Evolutionary conservation across 2,113 vertebrate genomes (phyloP), one percentile per base, ranked within the genome.

Genomic region (Lutjanus erythropterus): DNA sequence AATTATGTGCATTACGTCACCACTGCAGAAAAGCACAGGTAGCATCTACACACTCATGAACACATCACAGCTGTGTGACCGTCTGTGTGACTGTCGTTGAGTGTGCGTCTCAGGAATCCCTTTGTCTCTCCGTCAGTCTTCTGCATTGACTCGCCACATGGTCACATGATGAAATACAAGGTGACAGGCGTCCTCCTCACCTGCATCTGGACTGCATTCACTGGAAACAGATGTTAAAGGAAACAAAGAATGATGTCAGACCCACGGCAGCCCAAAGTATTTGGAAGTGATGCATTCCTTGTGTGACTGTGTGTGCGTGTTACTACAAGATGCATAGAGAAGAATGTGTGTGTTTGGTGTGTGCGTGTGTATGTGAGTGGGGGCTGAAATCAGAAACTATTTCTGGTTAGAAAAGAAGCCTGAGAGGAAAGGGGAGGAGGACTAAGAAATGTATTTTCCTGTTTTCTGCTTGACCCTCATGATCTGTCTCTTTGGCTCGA

Each of bases 161-260:
- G n/a, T 31, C 14, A 7, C 29, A 67, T 62, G 62, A 71, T 78
- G 67, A 81, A 75, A 83, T 46, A 64, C 46, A 60, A 50, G 60
- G 76, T 79, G 85, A 84, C 70, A 75, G 75, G 14, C 11, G 21
- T 61, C 86, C 76, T 59, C 64, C 44, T 79, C 62, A 86, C 83
- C 71, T 90, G 68, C 82, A 74, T 90, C 86, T 84, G 76, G 73
- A 78, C 39, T 52, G 61, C 70, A 91, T 69, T 90, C 72, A 83
- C 69, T 89, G 67, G 60, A 92, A 91, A 78, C 92, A 89, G 91
- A 91, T 93, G 92, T 89, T 71, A 41, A 50, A 71, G n/a, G 67
- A 84, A 84, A 86, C 72, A 86, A 84, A 87, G 76, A 47, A 81
- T 91, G 88, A 93, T 75, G 85, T 94, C 94, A 37, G 53, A 73